Evolutionary conservation across 2,888 invertebrate genomes (phyloP), one percentile per base, ranked within the genome.

Genomic region (Urechis unicinctus): DNA sequence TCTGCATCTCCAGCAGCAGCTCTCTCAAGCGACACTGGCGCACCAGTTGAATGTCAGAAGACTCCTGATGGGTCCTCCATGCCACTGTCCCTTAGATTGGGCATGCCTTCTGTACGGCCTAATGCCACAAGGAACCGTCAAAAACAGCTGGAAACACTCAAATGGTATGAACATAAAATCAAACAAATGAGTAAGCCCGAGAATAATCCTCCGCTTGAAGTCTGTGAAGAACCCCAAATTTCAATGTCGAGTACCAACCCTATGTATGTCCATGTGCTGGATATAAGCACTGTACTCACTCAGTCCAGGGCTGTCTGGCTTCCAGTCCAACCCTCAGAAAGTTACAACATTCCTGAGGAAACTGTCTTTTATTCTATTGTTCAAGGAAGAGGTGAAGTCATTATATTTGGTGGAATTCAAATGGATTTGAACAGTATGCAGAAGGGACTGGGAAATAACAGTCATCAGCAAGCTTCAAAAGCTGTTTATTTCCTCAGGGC

Each of bases 361-460:
- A 85, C 91, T 50, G 88, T 94, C 63, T 83, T 94, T 69, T 94
- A 94, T 74, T 88, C 91, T 31, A 82, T 95, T 66, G 87, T 92
- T 3, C 85, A 87, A 62, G 95, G 93, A 17, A 88, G 91, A 72
- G 91, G 91, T 13, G 95, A 96, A 81, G 79, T 96, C 29, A 87
- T 96, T 53, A 87, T 96, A 83, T 95, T 96, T 81, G 95, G 95
- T n/a, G 96, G 95, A 56, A 90, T 95, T 63, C 86, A 72, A 51
- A 68, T 67, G 26, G 73, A 74, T 50, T 63, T 72, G 50, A 65
- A 66, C 46, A 64, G 67, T 6, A 71, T 75, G 66, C 71, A 72
- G 60, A 59, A 68, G 36, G 68, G 68, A 29, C 13, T 56, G 49
- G 25, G 26, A 13, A 22, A 9, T 48, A 48, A 45, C 6, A 13